phyloP scores from a whole-genome alignment of 2,113 vertebrate genomes.

The Austrofundulus limnaeus region DNA sequence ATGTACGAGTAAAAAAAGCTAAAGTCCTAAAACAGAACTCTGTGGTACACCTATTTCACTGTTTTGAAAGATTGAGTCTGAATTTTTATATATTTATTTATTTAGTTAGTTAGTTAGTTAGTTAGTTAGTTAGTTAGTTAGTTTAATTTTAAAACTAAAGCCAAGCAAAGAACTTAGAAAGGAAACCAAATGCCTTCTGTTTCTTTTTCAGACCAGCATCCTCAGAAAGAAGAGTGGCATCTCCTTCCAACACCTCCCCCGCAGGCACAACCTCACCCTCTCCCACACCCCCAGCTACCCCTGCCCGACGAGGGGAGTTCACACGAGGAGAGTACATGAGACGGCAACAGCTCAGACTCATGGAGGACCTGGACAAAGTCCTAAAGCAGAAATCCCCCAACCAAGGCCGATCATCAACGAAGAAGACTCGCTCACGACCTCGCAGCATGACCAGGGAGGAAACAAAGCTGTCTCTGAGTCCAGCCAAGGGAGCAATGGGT shows the following conservation, averaged over 20 bases:
- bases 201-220: slow-evolving; percentile 36
- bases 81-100: no score
- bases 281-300: slow-evolving; percentile 76
- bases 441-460: slow-evolving; percentile 86
- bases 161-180: background rate
- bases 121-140: no score
- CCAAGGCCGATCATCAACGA: slow-evolving; percentile 48
- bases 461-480: slow-evolving; percentile 81
- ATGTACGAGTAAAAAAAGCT: background rate
- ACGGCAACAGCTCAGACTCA: slow-evolving; percentile 83
- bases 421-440: slow-evolving; percentile 72
- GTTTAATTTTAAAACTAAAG: background rate
- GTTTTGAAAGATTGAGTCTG: background rate
- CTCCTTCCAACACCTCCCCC: slow-evolving; percentile 66
- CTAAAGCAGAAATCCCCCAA: slow-evolving; percentile 46
- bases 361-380: slow-evolving; percentile 66
- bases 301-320: slow-evolving; percentile 81
- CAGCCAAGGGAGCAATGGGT: slow-evolving; percentile 75
- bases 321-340: slow-evolving; percentile 82
- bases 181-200: background rate
- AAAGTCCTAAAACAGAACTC: background rate
- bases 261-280: slow-evolving; percentile 53
- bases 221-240: slow-evolving; percentile 42
- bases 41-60: background rate
- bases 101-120: no score